These are phyloP conservation scores for Apis dorsata DNA, from an alignment of 1,140 invertebrate genomes.

Conservation along the genomic window DNA sequence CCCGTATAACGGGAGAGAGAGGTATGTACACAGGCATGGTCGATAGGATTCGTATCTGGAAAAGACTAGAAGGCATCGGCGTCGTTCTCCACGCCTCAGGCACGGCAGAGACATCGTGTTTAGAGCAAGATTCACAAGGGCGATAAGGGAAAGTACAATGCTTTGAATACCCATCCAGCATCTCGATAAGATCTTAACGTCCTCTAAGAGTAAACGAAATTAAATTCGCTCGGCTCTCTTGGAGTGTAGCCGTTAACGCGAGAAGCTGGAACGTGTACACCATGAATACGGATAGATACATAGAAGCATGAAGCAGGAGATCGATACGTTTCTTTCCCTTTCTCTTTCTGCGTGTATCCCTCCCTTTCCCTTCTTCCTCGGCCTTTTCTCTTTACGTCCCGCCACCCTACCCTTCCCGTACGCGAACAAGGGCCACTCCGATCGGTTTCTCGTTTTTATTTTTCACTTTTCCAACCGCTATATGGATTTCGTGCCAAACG, in stretches of 20 bases:
- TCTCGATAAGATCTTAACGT: slow-evolving; percentile 75
- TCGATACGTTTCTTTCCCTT: slow-evolving; percentile 67
- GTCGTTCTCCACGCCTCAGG: slow-evolving; percentile 61
- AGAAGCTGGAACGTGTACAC: slow-evolving; percentile 8
- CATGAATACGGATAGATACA: slow-evolving; percentile 57
- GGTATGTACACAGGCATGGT: slow-evolving; percentile 50
- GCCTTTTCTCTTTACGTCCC: slow-evolving; percentile 36
- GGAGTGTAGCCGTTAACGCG: slow-evolving; percentile 43
- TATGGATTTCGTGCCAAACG: slow-evolving; percentile 53
- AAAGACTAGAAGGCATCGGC: slow-evolving; percentile 48
- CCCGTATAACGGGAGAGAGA: slow-evolving; percentile 14
- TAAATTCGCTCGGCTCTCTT: slow-evolving; percentile 67
- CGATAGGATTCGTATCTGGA: slow-evolving; percentile 66
- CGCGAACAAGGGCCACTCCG: slow-evolving; percentile 7
- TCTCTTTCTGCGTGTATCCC: slow-evolving; percentile 48
- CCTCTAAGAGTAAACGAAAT: slow-evolving; percentile 73
- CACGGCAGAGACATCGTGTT: slow-evolving; percentile 67
- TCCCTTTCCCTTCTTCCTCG: slow-evolving; percentile 8
- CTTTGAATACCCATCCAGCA: slow-evolving; percentile 73
- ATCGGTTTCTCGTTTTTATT: slow-evolving; percentile 54
- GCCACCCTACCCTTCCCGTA: slow-evolving; percentile 29
- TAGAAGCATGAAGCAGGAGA: slow-evolving; percentile 59
- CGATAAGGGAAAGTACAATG: slow-evolving; percentile 74
- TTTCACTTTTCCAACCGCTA: slow-evolving; percentile 57
- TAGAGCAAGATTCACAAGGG: slow-evolving; percentile 70